Percentiles rank a stretch among this genome's conserved stretches.
Evolutionary conservation across 2,888 invertebrate species (phyloP).

Genomic region (Aquatica leii): DNA sequence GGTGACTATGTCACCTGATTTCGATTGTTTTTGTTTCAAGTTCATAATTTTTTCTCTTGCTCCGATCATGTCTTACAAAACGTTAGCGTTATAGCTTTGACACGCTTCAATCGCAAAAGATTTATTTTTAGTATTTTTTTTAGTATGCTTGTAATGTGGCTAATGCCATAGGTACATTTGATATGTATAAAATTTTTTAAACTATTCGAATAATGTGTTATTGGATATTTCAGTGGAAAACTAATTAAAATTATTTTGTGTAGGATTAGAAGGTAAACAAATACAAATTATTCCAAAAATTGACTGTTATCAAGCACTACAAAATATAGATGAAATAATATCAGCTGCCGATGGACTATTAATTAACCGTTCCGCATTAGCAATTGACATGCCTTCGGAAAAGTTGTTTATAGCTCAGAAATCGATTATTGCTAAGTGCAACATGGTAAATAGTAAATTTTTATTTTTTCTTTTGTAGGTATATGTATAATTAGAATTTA

Average conservation of each 20-base stretch:
- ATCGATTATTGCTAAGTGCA: slow-evolving; percentile 97
- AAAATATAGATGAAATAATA: slow-evolving; percentile 94
- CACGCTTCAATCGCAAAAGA: no score
- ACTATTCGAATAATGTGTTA: no score
- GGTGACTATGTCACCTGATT: no score
- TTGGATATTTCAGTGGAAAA: not conserved
- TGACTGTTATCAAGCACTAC: slow-evolving; percentile 97
- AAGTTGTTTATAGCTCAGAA: slow-evolving; percentile 98
- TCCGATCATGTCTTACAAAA: no score
- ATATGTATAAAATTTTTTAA: not conserved
- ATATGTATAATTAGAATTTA: no score
- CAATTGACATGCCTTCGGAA: slow-evolving; percentile 98
- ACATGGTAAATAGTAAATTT: slow-evolving; percentile 62
- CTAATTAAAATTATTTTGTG: not conserved
- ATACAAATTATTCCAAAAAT: slow-evolving; percentile 98
- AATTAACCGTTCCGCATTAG: slow-evolving; percentile 97
- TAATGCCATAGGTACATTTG: not conserved
- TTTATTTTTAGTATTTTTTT: no score
- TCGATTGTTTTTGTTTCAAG: no score
- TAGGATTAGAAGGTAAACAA: slow-evolving; percentile 88
- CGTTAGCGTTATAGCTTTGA: no score
- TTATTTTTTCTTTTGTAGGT: no score
- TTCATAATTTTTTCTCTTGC: no score
- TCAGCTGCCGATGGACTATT: slow-evolving; percentile 95
- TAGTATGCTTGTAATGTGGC: no score